Evolutionary conservation across 2,888 invertebrate species (phyloP).

Genomic region (Diabrotica balteata): DNA sequence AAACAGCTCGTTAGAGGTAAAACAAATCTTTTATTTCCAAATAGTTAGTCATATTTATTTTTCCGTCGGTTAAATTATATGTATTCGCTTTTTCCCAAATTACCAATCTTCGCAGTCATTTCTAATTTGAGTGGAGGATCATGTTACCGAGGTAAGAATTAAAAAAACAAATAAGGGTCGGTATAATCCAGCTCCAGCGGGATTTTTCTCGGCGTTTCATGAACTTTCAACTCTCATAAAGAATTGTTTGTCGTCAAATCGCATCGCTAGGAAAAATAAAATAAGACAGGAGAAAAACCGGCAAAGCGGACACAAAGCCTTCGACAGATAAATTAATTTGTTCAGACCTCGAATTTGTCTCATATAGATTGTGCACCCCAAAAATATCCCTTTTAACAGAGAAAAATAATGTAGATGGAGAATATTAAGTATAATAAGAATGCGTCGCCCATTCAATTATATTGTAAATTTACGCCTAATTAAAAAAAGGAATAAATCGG

Average conservation of each 20-base stretch:
- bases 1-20: too few species aligned
- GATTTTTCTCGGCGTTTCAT: conserved; percentile 22
- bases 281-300: neutral
- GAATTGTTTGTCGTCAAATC: conserved; percentile 27
- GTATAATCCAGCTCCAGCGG: conserved; percentile 20
- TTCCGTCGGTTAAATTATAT: conserved; percentile 14
- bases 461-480: too few species aligned
- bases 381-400: too few species aligned
- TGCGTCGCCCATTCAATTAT: too few species aligned
- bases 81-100: conserved; percentile 7
- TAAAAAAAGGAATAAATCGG: too few species aligned
- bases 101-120: conserved; percentile 17
- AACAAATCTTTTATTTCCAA: too few species aligned
- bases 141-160: conserved; percentile 20
- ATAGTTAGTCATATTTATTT: neutral
- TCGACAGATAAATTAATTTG: conserved; percentile 22
- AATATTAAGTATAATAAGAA: neutral
- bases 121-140: conserved; percentile 22
- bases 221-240: conserved; percentile 22
- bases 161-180: conserved; percentile 21
- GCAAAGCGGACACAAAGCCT: conserved; percentile 7
- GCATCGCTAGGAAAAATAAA: conserved; percentile 13
- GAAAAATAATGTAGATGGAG: too few species aligned
- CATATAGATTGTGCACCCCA: neutral
- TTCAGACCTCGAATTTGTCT: conserved; percentile 8